Conservation (phyloP, 2,113 vertebrate species). For the Nothoprocta pentlandii region DNA sequence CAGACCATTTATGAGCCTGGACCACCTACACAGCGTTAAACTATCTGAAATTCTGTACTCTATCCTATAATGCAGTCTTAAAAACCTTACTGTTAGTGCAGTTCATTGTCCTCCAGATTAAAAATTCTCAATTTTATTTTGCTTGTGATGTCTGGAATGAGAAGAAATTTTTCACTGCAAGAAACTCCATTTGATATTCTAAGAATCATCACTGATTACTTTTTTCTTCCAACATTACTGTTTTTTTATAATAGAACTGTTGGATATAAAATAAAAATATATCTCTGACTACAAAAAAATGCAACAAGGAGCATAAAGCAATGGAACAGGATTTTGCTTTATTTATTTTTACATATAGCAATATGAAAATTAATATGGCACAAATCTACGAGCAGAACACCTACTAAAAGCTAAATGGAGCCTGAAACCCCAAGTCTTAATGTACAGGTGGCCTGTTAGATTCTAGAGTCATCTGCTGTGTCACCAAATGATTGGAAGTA, state of each 20-base stretch:
- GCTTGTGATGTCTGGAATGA: background rate
- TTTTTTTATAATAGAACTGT: constrained; percentile 30
- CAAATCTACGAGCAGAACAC: background rate
- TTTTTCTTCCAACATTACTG: constrained; percentile 27
- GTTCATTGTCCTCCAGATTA: constrained; percentile 55
- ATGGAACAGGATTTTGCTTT: constrained; percentile 29
- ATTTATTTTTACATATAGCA: constrained; percentile 52
- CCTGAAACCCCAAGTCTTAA: background rate
- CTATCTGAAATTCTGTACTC: constrained; percentile 34
- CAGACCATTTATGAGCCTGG: constrained; percentile 33
- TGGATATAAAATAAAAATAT: constrained; percentile 64
- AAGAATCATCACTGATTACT: constrained; percentile 18
- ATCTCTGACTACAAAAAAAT: constrained; percentile 53
- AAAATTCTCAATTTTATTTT: background rate
- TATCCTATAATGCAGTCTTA: background rate
- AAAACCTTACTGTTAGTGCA: constrained; percentile 26
- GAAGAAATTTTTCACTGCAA: constrained; percentile 55
- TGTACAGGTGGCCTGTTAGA: background rate
- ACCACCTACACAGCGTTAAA: constrained; percentile 56
- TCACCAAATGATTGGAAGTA: background rate
- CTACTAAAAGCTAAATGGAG: background rate
- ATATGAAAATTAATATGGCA: constrained; percentile 16
- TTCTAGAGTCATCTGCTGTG: background rate
- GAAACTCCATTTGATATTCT: constrained; percentile 40
- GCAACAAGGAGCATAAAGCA: constrained; percentile 43